Percentiles rank a stretch among this genome's conserved stretches.
These are phyloP conservation scores for Aporophyla lueneburgensis DNA, from an alignment of 2,888 invertebrate genomes.

Conservation along the genomic window DNA sequence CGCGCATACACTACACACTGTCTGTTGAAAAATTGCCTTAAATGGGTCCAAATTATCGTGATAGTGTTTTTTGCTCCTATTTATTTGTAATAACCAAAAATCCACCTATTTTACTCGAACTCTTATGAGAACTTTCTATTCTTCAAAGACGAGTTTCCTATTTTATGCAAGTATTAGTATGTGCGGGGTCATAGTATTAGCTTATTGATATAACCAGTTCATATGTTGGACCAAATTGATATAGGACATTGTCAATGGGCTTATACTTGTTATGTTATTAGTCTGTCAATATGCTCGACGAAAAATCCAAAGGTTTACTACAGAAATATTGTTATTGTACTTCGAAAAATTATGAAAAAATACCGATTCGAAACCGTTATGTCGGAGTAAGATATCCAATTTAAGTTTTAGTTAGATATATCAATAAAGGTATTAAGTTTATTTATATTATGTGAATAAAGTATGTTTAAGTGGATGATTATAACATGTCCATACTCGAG, in stretches of 20 bases:
- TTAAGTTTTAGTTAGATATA: slow-evolving; percentile 64
- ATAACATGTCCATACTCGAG: slow-evolving; percentile 75
- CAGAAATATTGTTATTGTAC: slow-evolving; percentile 58
- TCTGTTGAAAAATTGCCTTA: slow-evolving; percentile 6
- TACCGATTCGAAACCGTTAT: slow-evolving; percentile 61
- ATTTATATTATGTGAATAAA: slow-evolving; percentile 77
- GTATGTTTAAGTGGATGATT: slow-evolving; percentile 65
- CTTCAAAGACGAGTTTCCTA: slow-evolving; percentile 27
- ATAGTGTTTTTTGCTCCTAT: slow-evolving; percentile 54
- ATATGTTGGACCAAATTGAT: slow-evolving; percentile 64
- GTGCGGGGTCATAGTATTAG: slow-evolving; percentile 72
- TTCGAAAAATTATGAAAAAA: slow-evolving; percentile 52
- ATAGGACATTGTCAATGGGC: slow-evolving; percentile 70
- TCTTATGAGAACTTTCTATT: slow-evolving; percentile 7
- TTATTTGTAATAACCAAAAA: slow-evolving; percentile 44
- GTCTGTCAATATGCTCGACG: slow-evolving; percentile 57
- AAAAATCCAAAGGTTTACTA: slow-evolving; percentile 65
- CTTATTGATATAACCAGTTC: slow-evolving; percentile 73
- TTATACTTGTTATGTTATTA: slow-evolving; percentile 63
- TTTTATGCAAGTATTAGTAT: slow-evolving; percentile 44
- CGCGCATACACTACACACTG: slow-evolving; percentile 53
- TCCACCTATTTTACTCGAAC: neutral
- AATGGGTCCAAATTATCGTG: slow-evolving; percentile 51
- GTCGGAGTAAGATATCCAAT: slow-evolving; percentile 67
- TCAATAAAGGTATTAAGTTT: slow-evolving; percentile 72